Evolutionary conservation across 1,140 invertebrate genomes (phyloP).

Genomic region (Fopius arisanus): DNA sequence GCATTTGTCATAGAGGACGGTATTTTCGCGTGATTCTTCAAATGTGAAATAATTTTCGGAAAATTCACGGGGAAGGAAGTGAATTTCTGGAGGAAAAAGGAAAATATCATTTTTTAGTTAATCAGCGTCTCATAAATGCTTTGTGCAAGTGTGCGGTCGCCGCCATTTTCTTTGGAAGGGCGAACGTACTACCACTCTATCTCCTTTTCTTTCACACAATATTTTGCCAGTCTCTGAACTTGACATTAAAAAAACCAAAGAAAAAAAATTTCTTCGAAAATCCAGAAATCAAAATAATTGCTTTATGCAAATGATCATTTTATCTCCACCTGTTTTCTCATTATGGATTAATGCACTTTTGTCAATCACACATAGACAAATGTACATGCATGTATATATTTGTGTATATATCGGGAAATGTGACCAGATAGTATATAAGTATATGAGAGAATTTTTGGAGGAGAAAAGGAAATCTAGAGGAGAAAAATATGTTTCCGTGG

Average conservation of each 20-base stretch:
- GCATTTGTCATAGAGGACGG: background rate
- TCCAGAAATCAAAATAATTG: background rate
- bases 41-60: no score
- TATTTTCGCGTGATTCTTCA: no score
- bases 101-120: conserved; percentile 37
- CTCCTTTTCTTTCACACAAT: background rate
- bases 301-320: background rate
- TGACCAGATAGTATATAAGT: conserved; percentile 9
- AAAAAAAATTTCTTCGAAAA: background rate
- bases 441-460: background rate
- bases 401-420: background rate
- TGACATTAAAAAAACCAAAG: conserved; percentile 4
- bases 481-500: background rate
- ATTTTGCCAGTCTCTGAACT: background rate
- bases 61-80: no score
- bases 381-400: background rate
- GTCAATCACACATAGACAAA: background rate
- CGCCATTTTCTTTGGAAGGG: conserved; percentile 60
- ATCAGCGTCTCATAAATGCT: conserved; percentile 45
- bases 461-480: background rate
- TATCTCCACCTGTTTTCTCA: background rate
- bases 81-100: background rate
- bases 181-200: conserved; percentile 29
- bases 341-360: background rate
- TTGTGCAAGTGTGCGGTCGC: conserved; percentile 51